Evolutionary conservation across 2,888 invertebrate species (phyloP), one percentile per base, ranked within the genome.

Genomic region (Drosophila paranaensis): DNA sequence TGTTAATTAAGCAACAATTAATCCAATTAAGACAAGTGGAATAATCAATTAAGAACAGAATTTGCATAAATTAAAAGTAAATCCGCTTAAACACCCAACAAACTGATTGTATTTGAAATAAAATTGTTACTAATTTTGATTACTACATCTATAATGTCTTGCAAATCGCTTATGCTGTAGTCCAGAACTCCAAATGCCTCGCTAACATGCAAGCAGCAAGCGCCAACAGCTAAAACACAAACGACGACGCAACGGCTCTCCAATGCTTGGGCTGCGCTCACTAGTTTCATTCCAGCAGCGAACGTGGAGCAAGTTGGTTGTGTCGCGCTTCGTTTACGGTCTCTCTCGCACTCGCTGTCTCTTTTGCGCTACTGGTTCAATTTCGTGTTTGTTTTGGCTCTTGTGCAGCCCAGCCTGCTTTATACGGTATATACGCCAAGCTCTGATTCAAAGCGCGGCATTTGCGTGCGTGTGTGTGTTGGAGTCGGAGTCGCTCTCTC

Each of bases 261-360:
- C 40, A 42, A 11, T 63, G 58, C 33, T 63, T 63, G n/a, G 9
- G 25, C 33, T 50, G 6, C 54, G 56, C 64, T 71, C 56, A 56
- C 43, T 65, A 50, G 76, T 63, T 80, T 80, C 58, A 80, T 81
- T 78, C 68, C 70, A 81, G 56, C 70, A 72, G 70, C 71, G 75
- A 77, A 81, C 80, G 81, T 76, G 55, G 63, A 73, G 60, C 66
- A 70, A 60, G 69, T 76, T 51, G 81, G 81, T 71, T 66, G 73
- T 76, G 72, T 71, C 54, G 71, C 71, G 67, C 72, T 55, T 58
- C 57, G 69, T 69, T 63, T 63, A 62, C 53, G 66, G 68, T 69
- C 16, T 67, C 16, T 35, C 37, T 61, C 50, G 35, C 53, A 64
- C 46, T 61, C 43, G 48, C 16, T 50, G 33, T 50, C 48, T 50